Conservation (phyloP, 2,113 vertebrate species). For the Cryptomyrus ogoouensis region DNA sequence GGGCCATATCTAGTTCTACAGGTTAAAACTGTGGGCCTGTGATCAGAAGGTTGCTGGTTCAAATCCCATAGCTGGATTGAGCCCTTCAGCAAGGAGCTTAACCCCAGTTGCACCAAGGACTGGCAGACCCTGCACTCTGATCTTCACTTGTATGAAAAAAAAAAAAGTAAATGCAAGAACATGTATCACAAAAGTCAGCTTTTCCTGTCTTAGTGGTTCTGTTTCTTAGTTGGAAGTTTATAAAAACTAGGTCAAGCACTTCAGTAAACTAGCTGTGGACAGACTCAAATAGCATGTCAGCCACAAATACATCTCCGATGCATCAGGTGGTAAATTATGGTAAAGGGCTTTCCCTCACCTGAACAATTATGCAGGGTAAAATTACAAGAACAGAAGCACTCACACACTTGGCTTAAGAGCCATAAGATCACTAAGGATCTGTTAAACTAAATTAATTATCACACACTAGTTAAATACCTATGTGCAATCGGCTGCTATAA, state of each 20-base stretch:
- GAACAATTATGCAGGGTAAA: background rate
- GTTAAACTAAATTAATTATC: background rate
- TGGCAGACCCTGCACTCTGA: background rate
- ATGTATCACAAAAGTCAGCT: background rate
- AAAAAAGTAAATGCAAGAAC: background rate
- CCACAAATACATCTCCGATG: background rate
- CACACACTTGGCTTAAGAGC: background rate
- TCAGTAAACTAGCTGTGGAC: background rate
- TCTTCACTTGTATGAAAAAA: background rate
- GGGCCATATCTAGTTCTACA: background rate
- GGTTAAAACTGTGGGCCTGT: background rate
- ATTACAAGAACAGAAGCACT: background rate
- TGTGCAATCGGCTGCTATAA: background rate
- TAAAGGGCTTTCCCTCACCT: background rate
- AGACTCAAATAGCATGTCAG: background rate
- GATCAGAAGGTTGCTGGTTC: background rate
- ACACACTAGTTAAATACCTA: background rate
- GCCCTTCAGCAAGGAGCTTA: background rate
- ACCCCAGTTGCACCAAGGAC: background rate
- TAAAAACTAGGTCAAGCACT: background rate
- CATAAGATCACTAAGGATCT: background rate
- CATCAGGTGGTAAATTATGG: background rate
- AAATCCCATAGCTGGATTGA: background rate
- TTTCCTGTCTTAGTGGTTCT: background rate
- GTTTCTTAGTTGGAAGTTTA: background rate